Evolutionary conservation across 2,113 vertebrate genomes (phyloP), one percentile per base, ranked within the genome.

Genomic region (mouse (Mus musculus)): DNA sequence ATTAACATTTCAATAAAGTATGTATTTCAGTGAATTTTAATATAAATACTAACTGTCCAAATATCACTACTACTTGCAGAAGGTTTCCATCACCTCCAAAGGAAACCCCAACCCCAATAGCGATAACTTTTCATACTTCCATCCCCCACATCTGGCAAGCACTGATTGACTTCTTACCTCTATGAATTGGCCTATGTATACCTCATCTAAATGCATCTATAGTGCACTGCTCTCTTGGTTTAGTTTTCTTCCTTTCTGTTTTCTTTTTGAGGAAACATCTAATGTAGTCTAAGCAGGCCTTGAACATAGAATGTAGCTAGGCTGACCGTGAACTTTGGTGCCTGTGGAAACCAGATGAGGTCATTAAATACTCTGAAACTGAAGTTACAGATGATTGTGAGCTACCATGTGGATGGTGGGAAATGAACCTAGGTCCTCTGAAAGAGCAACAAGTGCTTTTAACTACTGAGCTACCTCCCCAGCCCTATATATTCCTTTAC

Each of bases 1-100:
- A 59, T 33, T 77, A 33, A 22, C 22, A 24, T 17, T 65, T 73
- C 88, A 49, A 49, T 67, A 69, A 90, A 88, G 65, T 36, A 0
- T 65, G 59, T 0, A 59, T 39, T 52, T 94, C 42, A 91, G 7
- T 72, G 46, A 72, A 52, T 92, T 95, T 93, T 94, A 87, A 69
- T 65, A 30, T 72, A 87, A 92, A 39, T 71, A 94, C 54, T 22
- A 87, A 26, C 39, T 72, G 36, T 84, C 12, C 12, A 77, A 65
- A 52, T 39, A 63, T 87, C n/a, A 77, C 52, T 26, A 30, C 24
- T 69, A 63, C 61, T 73, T 89, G 30, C 39, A 63, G 77, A 56
- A 61, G 13, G 24, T 75, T 81, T 90, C 63, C n/a, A 30, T 3
- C 10, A 59, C 33, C 36, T 13, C 5, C 0, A 4, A 73, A 86